These are phyloP conservation scores for Ailurus styani DNA, from an alignment of 2,113 vertebrate genomes.

Conservation along the genomic window DNA sequence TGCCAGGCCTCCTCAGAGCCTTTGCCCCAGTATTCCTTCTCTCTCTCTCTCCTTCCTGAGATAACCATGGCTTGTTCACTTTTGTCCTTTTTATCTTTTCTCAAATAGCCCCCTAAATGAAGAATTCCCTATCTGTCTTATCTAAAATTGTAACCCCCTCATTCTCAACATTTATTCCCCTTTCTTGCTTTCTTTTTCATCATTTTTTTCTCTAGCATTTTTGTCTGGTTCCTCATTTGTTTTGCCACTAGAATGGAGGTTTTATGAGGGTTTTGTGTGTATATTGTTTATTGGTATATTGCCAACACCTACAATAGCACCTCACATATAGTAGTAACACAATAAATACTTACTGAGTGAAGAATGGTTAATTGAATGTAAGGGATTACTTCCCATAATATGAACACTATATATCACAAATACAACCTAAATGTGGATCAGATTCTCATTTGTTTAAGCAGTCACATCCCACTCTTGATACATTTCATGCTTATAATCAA, in stretches of 20 bases:
- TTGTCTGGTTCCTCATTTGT: neutral
- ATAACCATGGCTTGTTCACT: neutral
- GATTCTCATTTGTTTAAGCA: constrained; percentile 10
- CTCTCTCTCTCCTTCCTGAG: neutral
- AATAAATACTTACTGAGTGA: neutral
- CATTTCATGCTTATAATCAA: neutral
- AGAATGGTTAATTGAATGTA: neutral
- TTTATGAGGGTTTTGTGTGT: neutral
- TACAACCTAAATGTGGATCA: neutral
- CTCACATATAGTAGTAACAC: neutral
- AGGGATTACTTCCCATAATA: neutral
- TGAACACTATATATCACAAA: neutral
- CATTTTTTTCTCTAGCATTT: neutral
- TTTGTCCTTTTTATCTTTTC: neutral
- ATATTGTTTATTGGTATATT: neutral
- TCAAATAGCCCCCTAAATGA: neutral
- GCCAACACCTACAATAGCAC: neutral
- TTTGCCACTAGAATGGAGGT: neutral
- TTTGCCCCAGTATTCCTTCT: neutral
- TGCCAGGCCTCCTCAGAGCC: neutral
- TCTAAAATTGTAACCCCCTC: neutral
- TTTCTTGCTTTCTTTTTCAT: neutral
- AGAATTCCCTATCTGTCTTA: neutral
- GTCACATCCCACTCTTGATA: neutral
- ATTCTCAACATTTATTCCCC: neutral